Base-by-base conservation (phyloP, 2,113 vertebrate species). In the Diphyllodes magnificus region DNA sequence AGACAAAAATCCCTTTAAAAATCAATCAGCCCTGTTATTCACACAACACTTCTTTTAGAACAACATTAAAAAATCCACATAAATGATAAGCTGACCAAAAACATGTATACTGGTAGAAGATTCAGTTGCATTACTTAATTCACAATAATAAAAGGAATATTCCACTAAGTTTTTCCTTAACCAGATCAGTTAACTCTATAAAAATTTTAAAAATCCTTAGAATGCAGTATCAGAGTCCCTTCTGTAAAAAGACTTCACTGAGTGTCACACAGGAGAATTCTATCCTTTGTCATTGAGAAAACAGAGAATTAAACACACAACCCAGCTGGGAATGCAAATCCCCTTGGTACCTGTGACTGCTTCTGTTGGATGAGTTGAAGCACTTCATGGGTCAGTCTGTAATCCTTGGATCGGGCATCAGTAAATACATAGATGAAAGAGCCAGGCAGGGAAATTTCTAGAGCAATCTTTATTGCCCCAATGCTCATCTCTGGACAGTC, bases 401-500 rank as follows among this genome's bases (percentile, higher is more conserved):
- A 99, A 94, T 99, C 99, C 97, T 99, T 99, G 49, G 99, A 99
- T 15, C 99, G 98, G 7, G 99, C 99, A 50, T 99, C 99, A 15
- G 99, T 99, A 92, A 99, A 99, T 31, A 99, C 99, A 13, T 99
- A 99, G 96, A 99, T 99, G 93, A 98, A 99, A 66, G 99, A 99
- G 63, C 99, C 99, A 9, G 99, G 99, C 70, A 99, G 97, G 44
- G 99, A 99, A 91, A 99, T 99, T 96, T 99, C 99, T 92, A 99
- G 95, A 83, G 99, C 99, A 3, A 99, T 99, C 97, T 99, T 99
- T 93, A 99, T 99, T 90, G 99, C 99, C 33, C 99, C 99, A 1
- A 99, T 98, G 96, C 99, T 99, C 99, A 99, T 99, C 98, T 99
- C 99, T 33, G 99, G 99, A 97, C 99, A 99, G 91, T 99, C 99